Base-by-base conservation (phyloP, 2,797 vertebrate species). In the Nyctalus aviator region DNA sequence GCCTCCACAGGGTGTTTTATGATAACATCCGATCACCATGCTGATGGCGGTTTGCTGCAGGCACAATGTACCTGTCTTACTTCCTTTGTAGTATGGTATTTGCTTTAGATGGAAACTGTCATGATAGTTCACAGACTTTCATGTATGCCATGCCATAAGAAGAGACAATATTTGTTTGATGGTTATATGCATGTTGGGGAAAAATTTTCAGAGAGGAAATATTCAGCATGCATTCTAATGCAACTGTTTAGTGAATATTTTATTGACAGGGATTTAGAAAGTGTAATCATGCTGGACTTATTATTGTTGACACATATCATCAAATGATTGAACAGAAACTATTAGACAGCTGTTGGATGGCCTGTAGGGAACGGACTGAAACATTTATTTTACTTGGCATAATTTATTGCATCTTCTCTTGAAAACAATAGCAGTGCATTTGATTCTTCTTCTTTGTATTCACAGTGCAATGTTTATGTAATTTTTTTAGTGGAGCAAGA, bases 361-460 rank as follows among this genome's bases (percentile, higher is more conserved):
- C 66, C 66, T 76, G 44, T 53, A 13, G 81, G 68, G n/a, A 95
- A 93, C 86, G 35, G 17, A 57, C n/a, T 66, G 37, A 84, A 92
- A 90, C 46, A 78, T 88, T 88, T 85, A 88, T 92, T 90, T 92
- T 41, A 82, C 75, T 91, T 93, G 78, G 69, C 50, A 88, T 82
- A 90, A 83, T 90, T 79, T 23, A 15, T 41, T 50, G 32, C 48
- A 62, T 87, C 3, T 84, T 83, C 50, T 95, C 71, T 81, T 82
- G 86, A 64, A 92, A 87, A 83, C 18, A 92, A 66, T 37, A 92
- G 41, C 55, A 46, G 9, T 84, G 44, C 21, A 35, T 79, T 78
- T 95, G 44, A 25, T 95, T 86, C 79, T 53, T 78, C 11, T 79
- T 87, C 37, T 32, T 95, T 53, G 46, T 68, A 86, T 72, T 84